Evolutionary conservation across 2,888 invertebrate genomes (phyloP).

Genomic region (Caenorhabditis angaria): DNA sequence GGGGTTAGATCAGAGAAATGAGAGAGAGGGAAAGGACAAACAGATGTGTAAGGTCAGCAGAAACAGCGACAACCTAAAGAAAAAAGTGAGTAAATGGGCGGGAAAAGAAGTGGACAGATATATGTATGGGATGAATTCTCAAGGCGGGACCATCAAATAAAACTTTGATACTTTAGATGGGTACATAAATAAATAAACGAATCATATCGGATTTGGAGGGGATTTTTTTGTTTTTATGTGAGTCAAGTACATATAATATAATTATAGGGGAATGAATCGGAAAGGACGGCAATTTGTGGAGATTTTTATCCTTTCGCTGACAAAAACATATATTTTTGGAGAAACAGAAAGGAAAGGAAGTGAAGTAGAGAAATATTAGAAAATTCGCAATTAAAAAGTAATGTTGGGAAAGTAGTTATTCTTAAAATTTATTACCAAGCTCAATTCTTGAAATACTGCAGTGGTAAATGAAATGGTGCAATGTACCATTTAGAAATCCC

Average conservation of each 20-base stretch:
- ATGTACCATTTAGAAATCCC: neutral
- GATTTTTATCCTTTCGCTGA: neutral
- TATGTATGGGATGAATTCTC: conserved; percentile 12
- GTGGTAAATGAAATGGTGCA: too few species aligned
- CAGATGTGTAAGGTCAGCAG: conserved; percentile 5
- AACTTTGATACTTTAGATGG: neutral
- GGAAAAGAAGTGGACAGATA: conserved; percentile 6
- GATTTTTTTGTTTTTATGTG: neutral
- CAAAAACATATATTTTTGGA: neutral
- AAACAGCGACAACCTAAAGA: conserved; percentile 11
- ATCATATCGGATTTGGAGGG: too few species aligned
- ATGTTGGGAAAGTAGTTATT: too few species aligned
- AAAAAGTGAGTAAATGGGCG: conserved; percentile 10
- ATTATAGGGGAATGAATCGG: neutral
- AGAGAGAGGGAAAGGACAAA: conserved; percentile 6
- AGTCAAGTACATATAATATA: conserved; percentile 2
- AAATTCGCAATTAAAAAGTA: too few species aligned
- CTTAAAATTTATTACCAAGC: too few species aligned
- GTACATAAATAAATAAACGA: neutral
- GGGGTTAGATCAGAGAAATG: neutral
- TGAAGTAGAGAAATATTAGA: neutral
- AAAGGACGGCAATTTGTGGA: neutral
- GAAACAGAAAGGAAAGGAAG: neutral
- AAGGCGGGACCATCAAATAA: neutral
- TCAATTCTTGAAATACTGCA: too few species aligned